A percentile compares a stretch with the other conserved stretches of the same genome.
These are phyloP conservation scores for Eulemur rufifrons DNA, from an alignment of 2,113 vertebrate species.

Conservation along the genomic window DNA sequence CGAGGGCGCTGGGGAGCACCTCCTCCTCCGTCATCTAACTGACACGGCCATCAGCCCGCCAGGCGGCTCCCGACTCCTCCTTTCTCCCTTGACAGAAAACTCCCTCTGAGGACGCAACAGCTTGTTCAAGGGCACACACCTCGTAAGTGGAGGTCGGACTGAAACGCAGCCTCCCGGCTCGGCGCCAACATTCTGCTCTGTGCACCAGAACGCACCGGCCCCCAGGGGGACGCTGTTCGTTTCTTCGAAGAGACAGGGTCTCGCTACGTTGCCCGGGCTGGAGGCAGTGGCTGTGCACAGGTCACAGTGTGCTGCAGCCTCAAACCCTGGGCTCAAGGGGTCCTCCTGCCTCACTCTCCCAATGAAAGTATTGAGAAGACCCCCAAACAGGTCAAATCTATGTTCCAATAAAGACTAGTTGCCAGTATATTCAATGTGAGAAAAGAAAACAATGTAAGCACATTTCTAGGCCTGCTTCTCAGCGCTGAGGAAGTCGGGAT, in stretches of 20 bases:
- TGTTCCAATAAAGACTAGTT: background rate
- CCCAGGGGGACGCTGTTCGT: background rate
- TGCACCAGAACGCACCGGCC: rapidly evolving
- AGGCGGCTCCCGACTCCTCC: background rate
- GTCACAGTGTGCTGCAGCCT: no score
- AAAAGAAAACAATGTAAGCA: background rate
- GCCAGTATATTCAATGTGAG: background rate
- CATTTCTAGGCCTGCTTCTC: background rate
- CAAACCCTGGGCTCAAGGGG: no score
- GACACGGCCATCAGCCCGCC: no score
- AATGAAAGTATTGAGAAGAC: background rate
- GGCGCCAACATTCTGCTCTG: background rate
- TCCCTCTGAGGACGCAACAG: background rate
- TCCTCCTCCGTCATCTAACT: background rate
- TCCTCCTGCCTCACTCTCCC: no score
- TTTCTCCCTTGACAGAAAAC: background rate
- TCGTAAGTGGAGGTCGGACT: background rate
- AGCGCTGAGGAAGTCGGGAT: background rate
- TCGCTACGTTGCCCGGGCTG: no score
- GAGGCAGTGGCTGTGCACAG: no score
- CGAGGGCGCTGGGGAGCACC: rapidly evolving
- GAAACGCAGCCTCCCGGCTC: background rate
- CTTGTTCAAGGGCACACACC: background rate
- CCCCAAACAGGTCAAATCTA: background rate
- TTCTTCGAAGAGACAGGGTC: background rate